Base-by-base conservation (phyloP, 2,797 vertebrate genomes). In the Myripristis jacobus region DNA sequence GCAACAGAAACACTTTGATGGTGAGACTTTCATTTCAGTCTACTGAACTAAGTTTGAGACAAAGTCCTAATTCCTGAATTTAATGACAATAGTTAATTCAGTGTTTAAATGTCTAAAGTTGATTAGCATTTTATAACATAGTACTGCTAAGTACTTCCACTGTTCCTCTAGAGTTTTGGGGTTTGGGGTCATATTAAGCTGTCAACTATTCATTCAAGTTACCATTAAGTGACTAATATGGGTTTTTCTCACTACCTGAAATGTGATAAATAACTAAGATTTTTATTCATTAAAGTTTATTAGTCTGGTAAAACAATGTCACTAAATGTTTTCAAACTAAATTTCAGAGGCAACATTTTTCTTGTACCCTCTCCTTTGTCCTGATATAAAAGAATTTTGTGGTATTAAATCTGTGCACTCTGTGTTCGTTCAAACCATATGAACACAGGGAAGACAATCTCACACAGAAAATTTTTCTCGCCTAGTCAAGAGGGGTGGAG, bases 1-100 rank as follows among this genome's bases (percentile, higher is more conserved):
- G 81, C 53, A 76, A 79, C 56, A 52, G 50, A 46, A 31, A 71
- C 66, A 76, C 85, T 85, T 84, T 86, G 62, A 80, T 82, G 71
- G 44, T 13, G 60, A 84, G 52, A 71, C 67, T 74, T 76, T 80
- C 3, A 25, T 80, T 70, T 29, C 47, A 10, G 25, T 55, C 52
- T 46, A 60, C 15, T 38, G 50, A 54, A 62, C 29, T 16, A 47
- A 58, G 62, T 60, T 60, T 22, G 3, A 51, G 60, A 54, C 21
- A 64, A 59, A 59, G 27, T 15, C 2, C 19, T 41, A 21, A 36
- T 81, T 58, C 41, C 19, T 43, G 41, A 43, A 43, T 43, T 58
- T 6, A 58, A 41, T 21, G 9, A 22, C 21, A 18, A n/a, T 4
- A 56, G 29, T 67, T 31, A 7, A 66, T 41, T 64, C 7, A 48